Conservation (phyloP, 2,888 invertebrate genomes). For the Chymomyza procnemis region DNA sequence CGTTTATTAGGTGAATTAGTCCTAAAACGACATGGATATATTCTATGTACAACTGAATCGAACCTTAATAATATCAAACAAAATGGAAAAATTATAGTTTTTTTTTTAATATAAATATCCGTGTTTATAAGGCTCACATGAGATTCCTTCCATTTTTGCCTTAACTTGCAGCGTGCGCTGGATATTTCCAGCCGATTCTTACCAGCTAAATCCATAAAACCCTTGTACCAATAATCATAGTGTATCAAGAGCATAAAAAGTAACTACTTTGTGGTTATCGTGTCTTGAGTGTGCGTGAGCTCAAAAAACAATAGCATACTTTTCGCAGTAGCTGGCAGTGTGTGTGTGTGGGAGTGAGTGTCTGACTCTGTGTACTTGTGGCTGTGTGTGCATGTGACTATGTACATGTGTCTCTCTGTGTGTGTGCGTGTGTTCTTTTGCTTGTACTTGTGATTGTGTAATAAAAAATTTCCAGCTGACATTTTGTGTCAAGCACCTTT, state of each 20-base stretch:
- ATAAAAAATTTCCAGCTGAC: slow-evolving; percentile 73
- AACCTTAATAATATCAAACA: no score
- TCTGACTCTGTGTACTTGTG: not conserved
- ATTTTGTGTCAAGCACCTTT: slow-evolving; percentile 75
- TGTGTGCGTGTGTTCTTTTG: slow-evolving; percentile 7
- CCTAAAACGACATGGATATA: no score
- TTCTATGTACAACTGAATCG: no score
- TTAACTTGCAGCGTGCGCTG: no score
- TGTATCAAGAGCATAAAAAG: slow-evolving; percentile 54
- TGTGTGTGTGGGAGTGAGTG: not conserved
- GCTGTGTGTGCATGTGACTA: not conserved
- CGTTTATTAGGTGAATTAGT: no score
- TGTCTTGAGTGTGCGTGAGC: slow-evolving; percentile 42
- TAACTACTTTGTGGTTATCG: slow-evolving; percentile 72
- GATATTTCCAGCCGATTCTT: no score
- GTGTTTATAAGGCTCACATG: no score
- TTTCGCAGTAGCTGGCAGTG: slow-evolving; percentile 20
- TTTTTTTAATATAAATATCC: no score
- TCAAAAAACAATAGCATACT: slow-evolving; percentile 22
- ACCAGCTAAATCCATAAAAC: not conserved
- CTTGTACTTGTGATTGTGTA: slow-evolving; percentile 61
- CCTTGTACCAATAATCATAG: not conserved
- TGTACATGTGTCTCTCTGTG: slow-evolving; percentile 1
- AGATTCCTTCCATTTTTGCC: no score
- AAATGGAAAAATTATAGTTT: no score